A percentile compares a stretch with the other conserved stretches of the same genome.
phyloP scores from a whole-genome alignment of 2,113 vertebrate genomes.

The Oncorhynchus kisutch region DNA sequence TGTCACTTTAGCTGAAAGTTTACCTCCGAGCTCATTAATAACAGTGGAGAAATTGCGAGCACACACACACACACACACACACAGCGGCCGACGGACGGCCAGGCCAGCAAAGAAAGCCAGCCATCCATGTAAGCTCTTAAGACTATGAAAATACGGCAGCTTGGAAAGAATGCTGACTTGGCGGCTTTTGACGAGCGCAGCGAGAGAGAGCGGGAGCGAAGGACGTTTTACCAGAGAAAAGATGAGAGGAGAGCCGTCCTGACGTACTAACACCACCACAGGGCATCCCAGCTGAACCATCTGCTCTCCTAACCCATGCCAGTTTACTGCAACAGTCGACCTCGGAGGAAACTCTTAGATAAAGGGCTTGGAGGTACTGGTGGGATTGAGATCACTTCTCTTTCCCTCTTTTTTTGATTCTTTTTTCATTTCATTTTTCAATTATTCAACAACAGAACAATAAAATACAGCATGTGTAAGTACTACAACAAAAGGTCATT shows the following conservation, averaged over 20 bases:
- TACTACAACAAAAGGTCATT: too few relatives aligned
- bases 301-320: not conserved
- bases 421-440: too few relatives aligned
- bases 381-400: not conserved
- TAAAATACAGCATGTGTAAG: too few relatives aligned
- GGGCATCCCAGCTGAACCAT: not conserved
- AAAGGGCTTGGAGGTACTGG: not conserved
- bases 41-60: constrained; percentile 30
- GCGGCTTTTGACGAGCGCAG: constrained; percentile 6
- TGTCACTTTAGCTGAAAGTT: constrained; percentile 38
- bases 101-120: not conserved
- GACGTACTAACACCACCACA: not conserved
- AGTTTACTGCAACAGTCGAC: not conserved
- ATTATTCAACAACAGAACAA: too few relatives aligned
- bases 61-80: too few relatives aligned
- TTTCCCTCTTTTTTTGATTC: not conserved
- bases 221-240: constrained; percentile 19
- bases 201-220: not conserved
- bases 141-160: constrained; percentile 26
- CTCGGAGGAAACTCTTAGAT: not conserved
- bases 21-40: constrained; percentile 43
- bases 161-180: constrained; percentile 42
- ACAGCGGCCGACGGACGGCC: not conserved
- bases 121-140: constrained; percentile 44
- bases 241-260: constrained; percentile 12